phyloP scores from a whole-genome alignment of 2,888 invertebrate genomes.

The Callosobruchus maculatus region DNA sequence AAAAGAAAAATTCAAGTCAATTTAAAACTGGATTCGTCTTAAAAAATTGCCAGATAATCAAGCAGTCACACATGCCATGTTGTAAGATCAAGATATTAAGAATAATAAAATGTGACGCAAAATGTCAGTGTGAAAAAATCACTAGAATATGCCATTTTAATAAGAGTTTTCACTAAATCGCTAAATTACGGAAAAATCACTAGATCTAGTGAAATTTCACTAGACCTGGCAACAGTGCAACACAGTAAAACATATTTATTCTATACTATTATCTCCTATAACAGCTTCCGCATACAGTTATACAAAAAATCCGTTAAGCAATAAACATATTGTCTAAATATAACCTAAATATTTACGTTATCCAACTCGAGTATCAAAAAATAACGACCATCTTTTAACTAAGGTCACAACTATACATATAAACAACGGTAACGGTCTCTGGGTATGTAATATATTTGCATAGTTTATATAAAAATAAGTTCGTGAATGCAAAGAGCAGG shows the following conservation, averaged over 20 bases:
- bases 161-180: no score
- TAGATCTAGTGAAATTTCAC: no score
- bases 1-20: no score
- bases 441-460: not conserved
- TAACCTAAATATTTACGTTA: not conserved
- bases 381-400: not conserved
- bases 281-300: not conserved
- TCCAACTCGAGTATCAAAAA: not conserved
- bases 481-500: not conserved
- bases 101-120: no score
- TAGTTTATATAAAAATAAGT: not conserved
- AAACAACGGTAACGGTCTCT: not conserved
- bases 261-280: not conserved
- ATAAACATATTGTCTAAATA: not conserved
- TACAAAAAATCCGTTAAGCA: not conserved
- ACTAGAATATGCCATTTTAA: no score
- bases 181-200: no score
- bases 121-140: no score
- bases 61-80: no score
- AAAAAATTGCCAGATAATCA: no score
- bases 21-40: no score
- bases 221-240: not conserved
- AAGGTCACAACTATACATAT: not conserved
- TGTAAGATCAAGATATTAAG: no score
- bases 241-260: not conserved